Evolutionary conservation across 2,888 invertebrate genomes (phyloP).

Genomic region (Imbricaverruca yamaguchii): DNA sequence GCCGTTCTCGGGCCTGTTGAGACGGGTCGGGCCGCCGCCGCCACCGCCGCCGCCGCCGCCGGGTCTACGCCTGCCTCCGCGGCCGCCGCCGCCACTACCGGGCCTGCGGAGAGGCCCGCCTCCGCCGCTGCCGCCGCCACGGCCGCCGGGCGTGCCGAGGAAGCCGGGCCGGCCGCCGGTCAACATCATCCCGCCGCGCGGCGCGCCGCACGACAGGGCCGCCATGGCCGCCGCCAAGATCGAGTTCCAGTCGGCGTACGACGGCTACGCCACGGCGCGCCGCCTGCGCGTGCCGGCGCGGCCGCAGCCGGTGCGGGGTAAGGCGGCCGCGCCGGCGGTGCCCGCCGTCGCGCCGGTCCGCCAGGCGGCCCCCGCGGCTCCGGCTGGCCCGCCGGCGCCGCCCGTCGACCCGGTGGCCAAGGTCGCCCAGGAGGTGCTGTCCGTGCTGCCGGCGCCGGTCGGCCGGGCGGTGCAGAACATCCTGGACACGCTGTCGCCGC

Average conservation of each 20-base stretch:
- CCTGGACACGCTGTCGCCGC: no score
- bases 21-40: neutral
- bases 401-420: no score
- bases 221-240: constrained; percentile 23
- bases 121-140: no score
- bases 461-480: no score
- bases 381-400: no score
- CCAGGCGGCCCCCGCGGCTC: no score
- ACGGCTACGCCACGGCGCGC: constrained; percentile 30
- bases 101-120: no score
- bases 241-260: neutral
- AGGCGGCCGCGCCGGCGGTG: no score
- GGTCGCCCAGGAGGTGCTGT: constrained; percentile 33
- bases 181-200: constrained; percentile 12
- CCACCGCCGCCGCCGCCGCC: neutral
- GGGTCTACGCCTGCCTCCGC: neutral
- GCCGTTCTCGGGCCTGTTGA: neutral
- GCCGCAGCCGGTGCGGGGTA: no score
- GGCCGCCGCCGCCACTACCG: neutral
- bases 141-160: no score
- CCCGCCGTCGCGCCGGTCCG: no score
- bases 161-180: no score
- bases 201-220: constrained; percentile 31
- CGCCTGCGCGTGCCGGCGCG: constrained; percentile 23
- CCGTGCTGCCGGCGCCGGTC: constrained; percentile 38